Evolutionary conservation across 2,797 vertebrate genomes (phyloP), one percentile per base, ranked within the genome.

Genomic region (Tiaroga cobitis): DNA sequence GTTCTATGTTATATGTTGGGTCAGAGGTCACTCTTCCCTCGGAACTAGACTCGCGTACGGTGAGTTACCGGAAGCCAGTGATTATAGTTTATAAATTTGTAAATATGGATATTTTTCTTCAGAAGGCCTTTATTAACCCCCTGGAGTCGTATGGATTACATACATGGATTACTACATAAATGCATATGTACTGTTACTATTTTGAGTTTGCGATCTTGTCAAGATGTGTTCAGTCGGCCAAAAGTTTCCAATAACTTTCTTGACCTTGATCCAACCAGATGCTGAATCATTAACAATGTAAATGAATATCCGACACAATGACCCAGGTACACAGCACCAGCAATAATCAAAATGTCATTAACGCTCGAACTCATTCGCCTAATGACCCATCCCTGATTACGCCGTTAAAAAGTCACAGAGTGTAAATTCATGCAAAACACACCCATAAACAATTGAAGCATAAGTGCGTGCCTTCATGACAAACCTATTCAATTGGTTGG

Each of bases 301-400:
- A 88, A 90, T 86, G 85, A 88, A 82, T n/a, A 41, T 29, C n/a
- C 18, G 18, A 67, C 83, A 90, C 63, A 87, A 84, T 34, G 85
- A 86, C 81, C 69, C 84, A 87, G 89, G 87, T 86, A 87, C 81
- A 79, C 70, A 77, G 65, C 75, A 77, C 81, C 75, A 72, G 79
- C 78, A 75, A 85, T 88, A 90, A 90, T 90, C 89, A 88, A 90
- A 90, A 87, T 75, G 79, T 73, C 87, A 88, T 90, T 90, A 77
- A 74, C 26, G n/a, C 51, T 75, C 34, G 21, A 37, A 78, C 32
- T 54, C 67, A 74, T 87, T 79, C 69, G 75, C 67, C 78, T 90
- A 90, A 90, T 90, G 87, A 88, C 81, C 80, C 87, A 26, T 87
- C 68, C 46, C 80, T 90, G 85, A 90, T 90, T 87, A 82, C 65